Evolutionary conservation across 2,113 vertebrate genomes (phyloP).

Genomic region (Hiodon tergisus): DNA sequence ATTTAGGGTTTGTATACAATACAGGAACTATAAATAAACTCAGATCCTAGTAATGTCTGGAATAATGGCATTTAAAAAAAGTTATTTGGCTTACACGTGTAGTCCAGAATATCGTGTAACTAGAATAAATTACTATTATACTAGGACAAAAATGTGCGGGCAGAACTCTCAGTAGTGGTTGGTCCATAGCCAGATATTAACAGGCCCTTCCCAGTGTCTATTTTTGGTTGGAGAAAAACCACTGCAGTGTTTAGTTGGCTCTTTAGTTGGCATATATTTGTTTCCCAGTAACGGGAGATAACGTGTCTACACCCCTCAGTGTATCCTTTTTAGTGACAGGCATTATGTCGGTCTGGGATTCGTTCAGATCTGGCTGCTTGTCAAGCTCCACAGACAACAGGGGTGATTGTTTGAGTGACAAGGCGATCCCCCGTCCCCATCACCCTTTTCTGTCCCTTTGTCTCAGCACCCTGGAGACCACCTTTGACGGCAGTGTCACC

Average conservation of each 20-base stretch:
- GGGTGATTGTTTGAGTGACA: background rate
- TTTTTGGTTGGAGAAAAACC: conserved; percentile 2
- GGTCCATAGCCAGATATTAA: conserved; percentile 16
- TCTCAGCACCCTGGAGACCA: conserved; percentile 86
- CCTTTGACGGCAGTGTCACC: conserved; percentile 83
- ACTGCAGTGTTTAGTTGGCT: background rate
- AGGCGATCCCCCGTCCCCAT: background rate
- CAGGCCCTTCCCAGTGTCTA: conserved; percentile 1
- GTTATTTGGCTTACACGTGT: background rate
- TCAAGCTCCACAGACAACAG: background rate
- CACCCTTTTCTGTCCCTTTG: background rate
- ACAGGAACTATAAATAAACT: background rate
- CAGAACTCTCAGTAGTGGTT: conserved; percentile 6
- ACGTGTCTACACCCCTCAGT: background rate
- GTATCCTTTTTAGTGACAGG: background rate
- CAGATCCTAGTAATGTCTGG: background rate
- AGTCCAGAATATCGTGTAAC: background rate
- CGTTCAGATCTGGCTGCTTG: background rate
- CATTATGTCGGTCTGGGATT: background rate
- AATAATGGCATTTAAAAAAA: background rate
- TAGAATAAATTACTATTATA: background rate
- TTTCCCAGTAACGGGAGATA: background rate
- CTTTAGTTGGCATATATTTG: background rate
- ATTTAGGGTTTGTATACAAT: no score
- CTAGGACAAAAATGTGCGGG: background rate